Percentiles rank a stretch among this genome's conserved stretches.
Conservation (phyloP, 2,113 vertebrate species). For the Xiphorhynchus elegans region DNA sequence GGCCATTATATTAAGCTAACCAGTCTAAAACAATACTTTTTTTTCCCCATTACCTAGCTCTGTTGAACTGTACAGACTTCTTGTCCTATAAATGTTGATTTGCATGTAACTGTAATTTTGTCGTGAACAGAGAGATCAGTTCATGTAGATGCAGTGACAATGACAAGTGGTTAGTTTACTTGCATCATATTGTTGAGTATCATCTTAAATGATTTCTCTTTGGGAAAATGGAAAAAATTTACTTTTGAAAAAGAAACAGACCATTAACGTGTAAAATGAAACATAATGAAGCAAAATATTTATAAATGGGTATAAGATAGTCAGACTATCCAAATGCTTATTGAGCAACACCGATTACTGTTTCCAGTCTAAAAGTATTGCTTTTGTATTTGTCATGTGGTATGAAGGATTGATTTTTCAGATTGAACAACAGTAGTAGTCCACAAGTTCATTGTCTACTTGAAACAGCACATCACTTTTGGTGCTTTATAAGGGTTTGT, state of each 20-base stretch:
- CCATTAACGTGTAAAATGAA: neutral
- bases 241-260: neutral
- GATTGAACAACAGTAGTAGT: neutral
- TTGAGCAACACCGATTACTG: neutral
- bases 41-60: neutral
- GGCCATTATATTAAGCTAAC: neutral
- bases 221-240: neutral
- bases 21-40: neutral
- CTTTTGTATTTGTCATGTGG: neutral
- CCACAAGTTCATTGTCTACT: neutral
- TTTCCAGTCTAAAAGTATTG: neutral
- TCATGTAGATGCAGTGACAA: neutral
- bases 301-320: neutral
- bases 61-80: neutral
- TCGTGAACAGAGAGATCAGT: neutral
- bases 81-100: neutral
- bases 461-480: neutral
- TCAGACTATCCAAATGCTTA: neutral
- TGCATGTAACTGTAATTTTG: neutral
- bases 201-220: neutral
- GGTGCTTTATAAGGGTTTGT: neutral
- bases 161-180: neutral
- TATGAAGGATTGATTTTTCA: neutral
- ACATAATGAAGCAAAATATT: neutral
- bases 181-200: neutral